A percentile compares a stretch with the other conserved stretches of the same genome.
These are phyloP conservation scores for Epinotia brunnichana DNA, from an alignment of 2,888 invertebrate species.

Conservation along the genomic window DNA sequence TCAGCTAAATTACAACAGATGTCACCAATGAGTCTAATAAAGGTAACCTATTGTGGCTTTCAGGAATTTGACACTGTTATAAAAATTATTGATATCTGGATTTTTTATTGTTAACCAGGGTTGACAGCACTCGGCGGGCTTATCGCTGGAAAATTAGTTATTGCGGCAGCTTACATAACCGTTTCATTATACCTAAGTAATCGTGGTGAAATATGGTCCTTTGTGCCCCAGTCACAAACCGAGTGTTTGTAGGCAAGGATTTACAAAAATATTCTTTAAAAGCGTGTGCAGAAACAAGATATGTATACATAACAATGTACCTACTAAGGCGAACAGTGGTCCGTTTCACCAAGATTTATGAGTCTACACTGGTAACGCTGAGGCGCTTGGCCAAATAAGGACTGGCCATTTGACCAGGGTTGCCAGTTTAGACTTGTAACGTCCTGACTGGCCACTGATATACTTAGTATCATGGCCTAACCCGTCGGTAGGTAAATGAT, in stretches of 20 bases:
- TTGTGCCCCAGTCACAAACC: neutral
- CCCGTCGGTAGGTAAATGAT: neutral
- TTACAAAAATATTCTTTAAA: neutral
- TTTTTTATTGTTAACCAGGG: neutral
- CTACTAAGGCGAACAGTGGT: too few relatives aligned
- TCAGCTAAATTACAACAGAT: neutral
- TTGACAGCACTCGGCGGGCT: neutral
- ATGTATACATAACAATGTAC: neutral
- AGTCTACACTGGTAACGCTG: too few relatives aligned
- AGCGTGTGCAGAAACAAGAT: neutral
- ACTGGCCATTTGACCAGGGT: too few relatives aligned
- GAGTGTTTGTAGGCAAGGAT: neutral
- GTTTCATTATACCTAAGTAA: constrained; percentile 40
- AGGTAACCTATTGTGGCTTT: neutral
- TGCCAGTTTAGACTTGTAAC: too few relatives aligned
- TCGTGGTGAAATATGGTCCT: constrained; percentile 33
- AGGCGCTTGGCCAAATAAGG: too few relatives aligned
- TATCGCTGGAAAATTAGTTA: constrained; percentile 50
- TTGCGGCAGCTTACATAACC: constrained; percentile 58
- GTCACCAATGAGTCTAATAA: neutral
- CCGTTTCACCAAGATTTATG: too few relatives aligned
- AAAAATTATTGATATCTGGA: neutral
- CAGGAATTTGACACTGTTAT: neutral
- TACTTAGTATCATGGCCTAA: neutral
- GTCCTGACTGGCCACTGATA: neutral